Evolutionary conservation across 1,140 invertebrate species (phyloP).

Genomic region (Cydia pomonella): DNA sequence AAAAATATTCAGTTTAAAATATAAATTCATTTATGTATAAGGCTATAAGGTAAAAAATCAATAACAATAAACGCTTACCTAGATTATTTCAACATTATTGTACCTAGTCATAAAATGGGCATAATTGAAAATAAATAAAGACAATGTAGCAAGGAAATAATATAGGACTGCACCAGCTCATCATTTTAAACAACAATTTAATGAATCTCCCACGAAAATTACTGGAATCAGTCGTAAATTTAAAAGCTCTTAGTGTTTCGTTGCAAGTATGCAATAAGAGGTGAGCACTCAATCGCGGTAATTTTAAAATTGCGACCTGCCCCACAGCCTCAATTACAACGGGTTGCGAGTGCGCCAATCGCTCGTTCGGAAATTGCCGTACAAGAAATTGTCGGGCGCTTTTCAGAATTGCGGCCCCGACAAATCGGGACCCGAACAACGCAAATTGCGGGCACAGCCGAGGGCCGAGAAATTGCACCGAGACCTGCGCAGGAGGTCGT

Average conservation of each 20-base stretch:
- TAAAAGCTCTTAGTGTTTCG: slow-evolving; percentile 54
- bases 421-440: slow-evolving; percentile 63
- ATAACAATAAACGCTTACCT: not conserved
- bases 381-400: slow-evolving; percentile 64
- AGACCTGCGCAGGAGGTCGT: slow-evolving; percentile 61
- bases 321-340: slow-evolving; percentile 65
- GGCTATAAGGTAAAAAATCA: too few relatives aligned
- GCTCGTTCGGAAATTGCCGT: slow-evolving; percentile 64
- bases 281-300: slow-evolving; percentile 61
- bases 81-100: not conserved
- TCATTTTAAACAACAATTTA: slow-evolving; percentile 51
- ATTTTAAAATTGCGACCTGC: slow-evolving; percentile 73
- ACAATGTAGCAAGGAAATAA: slow-evolving; percentile 11
- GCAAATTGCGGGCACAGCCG: slow-evolving; percentile 67
- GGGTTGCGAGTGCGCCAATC: slow-evolving; percentile 54
- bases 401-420: slow-evolving; percentile 62
- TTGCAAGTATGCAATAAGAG: slow-evolving; percentile 50
- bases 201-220: slow-evolving; percentile 47
- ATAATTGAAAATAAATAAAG: slow-evolving; percentile 31
- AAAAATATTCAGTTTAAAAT: too few relatives aligned
- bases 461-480: slow-evolving; percentile 68
- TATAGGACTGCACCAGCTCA: not conserved
- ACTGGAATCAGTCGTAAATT: slow-evolving; percentile 47
- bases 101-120: slow-evolving; percentile 14
- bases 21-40: too few relatives aligned